Evolutionary conservation across 2,888 invertebrate species (phyloP), one percentile per base, ranked within the genome.

Genomic region (Bembecia ichneumoniformis): DNA sequence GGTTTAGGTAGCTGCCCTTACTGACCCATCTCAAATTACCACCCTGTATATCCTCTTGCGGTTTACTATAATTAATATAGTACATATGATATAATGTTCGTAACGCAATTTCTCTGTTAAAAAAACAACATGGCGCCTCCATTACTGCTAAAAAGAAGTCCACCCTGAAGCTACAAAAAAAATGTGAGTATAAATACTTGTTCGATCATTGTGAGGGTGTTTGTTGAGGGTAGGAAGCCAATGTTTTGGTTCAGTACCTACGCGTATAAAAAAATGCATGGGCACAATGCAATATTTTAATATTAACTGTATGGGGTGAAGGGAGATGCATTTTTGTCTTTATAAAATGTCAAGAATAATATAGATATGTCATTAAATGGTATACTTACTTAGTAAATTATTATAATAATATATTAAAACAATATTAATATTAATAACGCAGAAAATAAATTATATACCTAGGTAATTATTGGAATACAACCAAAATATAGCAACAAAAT

Each of bases 251-350:
- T 71, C 69, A 62, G 66, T 68, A 28, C 28, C 28, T 28, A 63
- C 63, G 61, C 58, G 60, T 63, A 68, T 71, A 79, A 87, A 86
- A 81, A 87, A 86, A 77, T 82, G 81, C 78, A 78, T 76, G 78
- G 79, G 80, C 64, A 64, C 71, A 60, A 71, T 75, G 81, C 83
- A 83, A 87, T 87, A 87, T 86, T 84, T 87, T 87, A 83, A 84
- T 87, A 87, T 86, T 83, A 83, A 82, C 82, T 74, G 75, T 78
- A 71, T 81, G 77, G 68, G 81, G 78, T 74, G 74, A 72, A 72
- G 60, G 53, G 35, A 49, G 68, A 62, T 80, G 82, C 78, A 77
- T 77, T 72, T 64, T 62, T 51, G 15, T 49, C 43, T 43, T 47
- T 14, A 60, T 70, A 63, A 52, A 60, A 68, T 66, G 62, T 58